Evolutionary conservation across 2,113 vertebrate species (phyloP).

Genomic region (Thalassarche chlororhynchos): DNA sequence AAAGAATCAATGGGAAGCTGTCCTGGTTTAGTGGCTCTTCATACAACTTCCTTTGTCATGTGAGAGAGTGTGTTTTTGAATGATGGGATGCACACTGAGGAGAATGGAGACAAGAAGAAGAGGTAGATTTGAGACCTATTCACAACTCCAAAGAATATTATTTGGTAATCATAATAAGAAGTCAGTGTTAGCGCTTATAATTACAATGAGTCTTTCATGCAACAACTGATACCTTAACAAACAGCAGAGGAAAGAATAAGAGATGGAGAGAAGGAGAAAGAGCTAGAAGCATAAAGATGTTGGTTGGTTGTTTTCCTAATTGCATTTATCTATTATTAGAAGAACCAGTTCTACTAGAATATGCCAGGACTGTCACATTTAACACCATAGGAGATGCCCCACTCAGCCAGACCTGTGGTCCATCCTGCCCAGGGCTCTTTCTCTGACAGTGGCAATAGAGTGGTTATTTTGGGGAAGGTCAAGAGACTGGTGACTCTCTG

Average conservation of each 20-base stretch:
- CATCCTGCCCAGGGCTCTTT: background rate
- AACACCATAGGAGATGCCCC: background rate
- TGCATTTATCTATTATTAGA: background rate
- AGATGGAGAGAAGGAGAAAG: background rate
- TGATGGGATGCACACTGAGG: fast-evolving
- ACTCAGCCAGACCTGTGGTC: background rate
- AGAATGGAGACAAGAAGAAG: background rate
- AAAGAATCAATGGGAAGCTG: background rate
- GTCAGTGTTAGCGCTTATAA: background rate
- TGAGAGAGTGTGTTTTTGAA: background rate
- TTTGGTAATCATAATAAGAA: background rate
- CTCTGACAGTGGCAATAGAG: background rate
- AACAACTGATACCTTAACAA: background rate
- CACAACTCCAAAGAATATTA: background rate
- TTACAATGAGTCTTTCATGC: background rate
- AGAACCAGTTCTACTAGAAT: background rate
- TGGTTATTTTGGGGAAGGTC: background rate
- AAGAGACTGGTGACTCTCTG: background rate
- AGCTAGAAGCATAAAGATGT: background rate
- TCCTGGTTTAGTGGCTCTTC: background rate
- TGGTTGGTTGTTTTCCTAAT: background rate
- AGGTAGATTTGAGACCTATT: background rate
- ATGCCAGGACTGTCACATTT: background rate
- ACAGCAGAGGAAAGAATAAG: background rate
- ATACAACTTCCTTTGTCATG: background rate